phyloP scores from a whole-genome alignment of 2,113 vertebrate genomes.

The Malurus alboscapulatus region DNA sequence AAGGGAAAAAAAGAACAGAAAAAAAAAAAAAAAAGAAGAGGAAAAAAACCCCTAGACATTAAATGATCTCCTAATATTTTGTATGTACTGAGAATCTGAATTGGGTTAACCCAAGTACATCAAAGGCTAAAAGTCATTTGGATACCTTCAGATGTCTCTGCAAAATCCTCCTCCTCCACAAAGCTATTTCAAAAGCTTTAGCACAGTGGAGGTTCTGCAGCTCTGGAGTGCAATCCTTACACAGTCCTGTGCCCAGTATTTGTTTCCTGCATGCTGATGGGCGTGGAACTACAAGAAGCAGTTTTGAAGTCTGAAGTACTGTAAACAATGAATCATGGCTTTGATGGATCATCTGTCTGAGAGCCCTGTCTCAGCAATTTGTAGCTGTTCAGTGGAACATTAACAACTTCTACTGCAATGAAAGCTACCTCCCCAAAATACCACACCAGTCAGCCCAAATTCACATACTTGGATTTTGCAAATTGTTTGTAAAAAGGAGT shows the following conservation, averaged over 20 bases:
- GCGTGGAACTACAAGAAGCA: not conserved
- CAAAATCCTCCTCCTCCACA: not conserved
- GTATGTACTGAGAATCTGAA: not conserved
- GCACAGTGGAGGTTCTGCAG: not conserved
- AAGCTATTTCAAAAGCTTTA: not conserved
- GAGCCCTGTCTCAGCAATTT: not conserved
- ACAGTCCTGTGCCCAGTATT: not conserved
- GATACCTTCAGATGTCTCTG: constrained; percentile 2
- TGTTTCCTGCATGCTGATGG: not conserved
- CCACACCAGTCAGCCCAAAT: not conserved
- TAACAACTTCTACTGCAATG: not conserved
- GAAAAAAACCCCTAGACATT: not conserved
- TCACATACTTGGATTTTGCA: not conserved
- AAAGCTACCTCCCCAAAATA: not conserved
- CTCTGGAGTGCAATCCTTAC: not conserved
- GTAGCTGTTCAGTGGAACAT: not conserved
- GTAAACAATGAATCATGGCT: not conserved
- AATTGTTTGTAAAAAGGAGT: not conserved
- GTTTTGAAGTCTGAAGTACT: not conserved
- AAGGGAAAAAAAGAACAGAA: not conserved
- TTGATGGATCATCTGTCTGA: not conserved
- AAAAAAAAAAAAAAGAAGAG: not conserved
- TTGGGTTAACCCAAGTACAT: not conserved
- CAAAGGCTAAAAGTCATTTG: constrained; percentile 4
- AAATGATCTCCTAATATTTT: not conserved